Conservation (phyloP, 2,797 vertebrate species). For the Catostomus latipinnis region DNA sequence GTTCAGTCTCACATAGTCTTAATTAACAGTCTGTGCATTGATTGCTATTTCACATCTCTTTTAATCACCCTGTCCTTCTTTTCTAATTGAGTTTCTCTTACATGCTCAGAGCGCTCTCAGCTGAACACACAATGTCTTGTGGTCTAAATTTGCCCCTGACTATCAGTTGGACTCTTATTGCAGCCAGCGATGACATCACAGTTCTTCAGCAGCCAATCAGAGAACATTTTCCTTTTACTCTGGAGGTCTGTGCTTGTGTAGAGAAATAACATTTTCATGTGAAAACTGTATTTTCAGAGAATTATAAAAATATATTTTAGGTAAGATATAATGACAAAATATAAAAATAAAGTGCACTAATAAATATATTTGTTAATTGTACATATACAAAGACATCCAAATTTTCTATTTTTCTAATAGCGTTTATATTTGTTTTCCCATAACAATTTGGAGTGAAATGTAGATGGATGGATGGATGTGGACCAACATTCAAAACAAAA, state of each 20-base stretch:
- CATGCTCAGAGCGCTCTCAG: conserved; percentile 34
- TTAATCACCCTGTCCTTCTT: conserved; percentile 28
- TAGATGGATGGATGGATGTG: neutral
- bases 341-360: neutral
- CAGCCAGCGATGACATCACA: conserved; percentile 61
- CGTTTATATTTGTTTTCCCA: no score
- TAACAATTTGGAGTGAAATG: no score
- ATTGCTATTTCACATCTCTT: conserved; percentile 9
- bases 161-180: conserved; percentile 61
- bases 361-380: neutral
- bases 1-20: conserved; percentile 28
- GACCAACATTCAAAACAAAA: no score
- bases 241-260: conserved; percentile 14
- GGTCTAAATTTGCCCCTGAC: conserved; percentile 60
- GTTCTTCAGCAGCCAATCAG: conserved; percentile 57
- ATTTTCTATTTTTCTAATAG: no score
- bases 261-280: neutral
- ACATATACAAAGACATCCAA: no score
- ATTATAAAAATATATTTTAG: neutral
- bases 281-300: neutral
- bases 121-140: conserved; percentile 40
- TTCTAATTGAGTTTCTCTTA: conserved; percentile 48
- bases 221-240: conserved; percentile 21
- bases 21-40: conserved; percentile 3
- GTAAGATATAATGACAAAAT: neutral